Base-by-base conservation (phyloP, 2,797 vertebrate genomes). In the Peromyscus attwateri region DNA sequence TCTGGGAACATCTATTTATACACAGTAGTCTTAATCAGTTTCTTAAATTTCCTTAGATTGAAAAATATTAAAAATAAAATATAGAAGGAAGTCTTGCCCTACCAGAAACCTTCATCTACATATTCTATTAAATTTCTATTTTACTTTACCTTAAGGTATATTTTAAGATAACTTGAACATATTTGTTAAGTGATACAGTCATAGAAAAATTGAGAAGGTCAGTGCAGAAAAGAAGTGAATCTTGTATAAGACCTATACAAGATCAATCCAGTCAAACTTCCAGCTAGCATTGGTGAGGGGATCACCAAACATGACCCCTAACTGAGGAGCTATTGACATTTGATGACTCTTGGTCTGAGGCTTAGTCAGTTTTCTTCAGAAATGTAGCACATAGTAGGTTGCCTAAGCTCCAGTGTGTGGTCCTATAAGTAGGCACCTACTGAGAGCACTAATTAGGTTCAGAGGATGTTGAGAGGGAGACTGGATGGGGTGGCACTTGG, bases 91-190 rank as follows among this genome's bases (percentile, higher is more conserved):
- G 10, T 46, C 13, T 91, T 92, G 3, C 9, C 21, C 23, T 94
- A 40, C 37, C 37, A 79, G 27, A 25, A 71, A 79, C 31, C 23
- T 49, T 37, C 9, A 75, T 17, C 75, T 68, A 75, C 34, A 29
- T 80, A 82, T 66, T 81, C n/a, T 84, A 9, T 89, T 95, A 64
- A 68, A 92, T 64, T 71, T 95, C 19, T 76, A 21, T 37, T 90
- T 88, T 49, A 89, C 52, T 89, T 19, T 82, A 14, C 6, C 16
- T 64, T 62, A 71, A 81, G 2, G 23, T 37, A 25, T 77, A 23
- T 80, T 94, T 77, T 2, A 60, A 94, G 9, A 73, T 84, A 92
- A 84, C 80, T 92, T 77, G 66, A 70, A 70, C 80, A 37, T 52
- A 84, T 77, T 94, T 68, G n/a, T 95, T 16, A 90, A 92, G 25